Evolutionary conservation across 2,113 vertebrate genomes (phyloP).

Genomic region (Chinchilla lanigera): DNA sequence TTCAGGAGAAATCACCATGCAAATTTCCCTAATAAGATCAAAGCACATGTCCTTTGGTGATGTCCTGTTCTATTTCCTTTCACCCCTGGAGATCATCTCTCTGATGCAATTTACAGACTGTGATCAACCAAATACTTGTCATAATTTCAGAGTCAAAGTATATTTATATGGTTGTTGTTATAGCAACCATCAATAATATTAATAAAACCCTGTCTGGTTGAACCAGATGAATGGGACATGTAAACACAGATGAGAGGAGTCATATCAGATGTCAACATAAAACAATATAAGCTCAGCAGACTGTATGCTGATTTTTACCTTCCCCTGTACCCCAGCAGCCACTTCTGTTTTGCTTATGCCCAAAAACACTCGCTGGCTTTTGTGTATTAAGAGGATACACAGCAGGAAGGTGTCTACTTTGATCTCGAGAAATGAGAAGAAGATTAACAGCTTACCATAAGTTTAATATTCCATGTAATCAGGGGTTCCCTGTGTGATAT

Average conservation of each 20-base stretch:
- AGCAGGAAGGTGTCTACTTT: neutral
- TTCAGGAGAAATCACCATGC: constrained; percentile 59
- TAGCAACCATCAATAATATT: constrained; percentile 80
- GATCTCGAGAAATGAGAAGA: constrained; percentile 28
- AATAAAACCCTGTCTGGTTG: constrained; percentile 73
- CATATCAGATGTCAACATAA: constrained; percentile 68
- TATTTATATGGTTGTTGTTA: constrained; percentile 71
- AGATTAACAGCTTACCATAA: neutral
- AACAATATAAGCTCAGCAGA: constrained; percentile 50
- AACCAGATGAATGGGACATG: constrained; percentile 71
- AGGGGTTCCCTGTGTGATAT: neutral
- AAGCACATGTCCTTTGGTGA: constrained; percentile 63
- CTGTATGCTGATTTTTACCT: neutral
- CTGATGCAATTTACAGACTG: constrained; percentile 77
- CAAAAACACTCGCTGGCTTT: neutral
- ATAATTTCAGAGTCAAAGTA: constrained; percentile 66
- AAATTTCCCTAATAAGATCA: constrained; percentile 73
- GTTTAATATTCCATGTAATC: neutral
- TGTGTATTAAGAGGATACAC: neutral
- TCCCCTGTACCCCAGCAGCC: neutral
- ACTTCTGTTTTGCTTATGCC: neutral
- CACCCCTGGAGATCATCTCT: constrained; percentile 62
- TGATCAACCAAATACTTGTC: constrained; percentile 81
- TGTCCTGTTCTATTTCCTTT: constrained; percentile 70
- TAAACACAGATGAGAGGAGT: constrained; percentile 78